These are phyloP conservation scores for Amyelois transitella DNA, from an alignment of 1,140 invertebrate species.

Conservation along the genomic window DNA sequence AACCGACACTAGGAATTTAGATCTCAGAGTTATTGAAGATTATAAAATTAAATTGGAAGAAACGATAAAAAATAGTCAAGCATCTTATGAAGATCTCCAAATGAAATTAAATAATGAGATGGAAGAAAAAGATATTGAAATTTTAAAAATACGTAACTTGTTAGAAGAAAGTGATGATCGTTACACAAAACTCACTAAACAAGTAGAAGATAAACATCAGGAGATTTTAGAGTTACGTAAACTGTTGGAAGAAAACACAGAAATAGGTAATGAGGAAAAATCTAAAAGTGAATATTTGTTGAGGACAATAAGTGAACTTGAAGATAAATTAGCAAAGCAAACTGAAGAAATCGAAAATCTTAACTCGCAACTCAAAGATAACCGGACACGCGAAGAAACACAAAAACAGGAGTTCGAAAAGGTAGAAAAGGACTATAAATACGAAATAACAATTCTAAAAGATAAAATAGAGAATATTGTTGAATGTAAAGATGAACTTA, in stretches of 20 bases:
- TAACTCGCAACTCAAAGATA: slow-evolving; percentile 28
- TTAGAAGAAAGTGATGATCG: slow-evolving; percentile 13
- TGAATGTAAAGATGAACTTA: slow-evolving; percentile 36
- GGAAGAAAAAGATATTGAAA: slow-evolving; percentile 13
- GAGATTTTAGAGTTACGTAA: slow-evolving; percentile 19
- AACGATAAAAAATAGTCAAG: slow-evolving; percentile 10
- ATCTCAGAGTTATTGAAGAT: not conserved
- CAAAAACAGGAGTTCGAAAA: slow-evolving; percentile 27
- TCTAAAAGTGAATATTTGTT: slow-evolving; percentile 20
- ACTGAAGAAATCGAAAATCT: slow-evolving; percentile 28
- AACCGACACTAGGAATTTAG: not conserved
- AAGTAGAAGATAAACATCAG: slow-evolving; percentile 18
- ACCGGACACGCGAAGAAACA: slow-evolving; percentile 15
- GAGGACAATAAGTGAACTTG: slow-evolving; percentile 30
- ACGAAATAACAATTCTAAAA: slow-evolving; percentile 26
- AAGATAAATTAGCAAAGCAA: slow-evolving; percentile 19
- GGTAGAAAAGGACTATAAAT: slow-evolving; percentile 23
- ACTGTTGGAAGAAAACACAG: slow-evolving; percentile 15
- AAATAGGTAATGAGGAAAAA: slow-evolving; percentile 14
- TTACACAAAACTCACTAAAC: not conserved
- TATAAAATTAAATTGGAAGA: slow-evolving; percentile 13
- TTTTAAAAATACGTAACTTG: slow-evolving; percentile 13
- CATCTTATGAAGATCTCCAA: not conserved
- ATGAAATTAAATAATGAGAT: slow-evolving; percentile 2
- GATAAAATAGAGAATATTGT: slow-evolving; percentile 34